Percentiles rank a stretch among this genome's conserved stretches.
Conservation (phyloP, 2,888 invertebrate genomes). For the Torymus auratus region DNA sequence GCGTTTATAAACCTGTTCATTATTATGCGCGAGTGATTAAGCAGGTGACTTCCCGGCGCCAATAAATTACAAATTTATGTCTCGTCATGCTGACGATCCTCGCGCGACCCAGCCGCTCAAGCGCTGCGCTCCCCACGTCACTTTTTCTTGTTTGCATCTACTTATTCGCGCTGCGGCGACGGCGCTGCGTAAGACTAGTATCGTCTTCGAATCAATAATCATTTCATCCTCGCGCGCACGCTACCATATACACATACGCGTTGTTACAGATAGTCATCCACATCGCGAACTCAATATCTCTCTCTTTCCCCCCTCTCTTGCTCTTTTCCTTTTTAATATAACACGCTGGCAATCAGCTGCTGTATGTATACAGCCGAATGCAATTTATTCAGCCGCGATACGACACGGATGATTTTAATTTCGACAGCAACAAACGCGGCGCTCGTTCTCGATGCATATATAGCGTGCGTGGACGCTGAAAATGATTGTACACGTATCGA, state of each 20-base stretch:
- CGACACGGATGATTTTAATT: constrained; percentile 43
- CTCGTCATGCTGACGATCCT: constrained; percentile 53
- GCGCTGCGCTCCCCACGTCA: background rate
- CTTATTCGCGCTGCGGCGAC: constrained; percentile 23
- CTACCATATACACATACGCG: constrained; percentile 7
- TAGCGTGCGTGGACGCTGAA: no score
- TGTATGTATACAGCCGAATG: constrained; percentile 3
- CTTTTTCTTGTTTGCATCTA: constrained; percentile 35
- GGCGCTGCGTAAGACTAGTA: constrained; percentile 53
- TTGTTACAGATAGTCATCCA: constrained; percentile 13
- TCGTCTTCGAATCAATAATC: constrained; percentile 43
- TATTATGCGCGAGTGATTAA: constrained; percentile 48
- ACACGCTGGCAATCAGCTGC: no score
- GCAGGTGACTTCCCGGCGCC: constrained; percentile 53
- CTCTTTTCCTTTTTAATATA: background rate
- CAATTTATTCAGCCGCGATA: constrained; percentile 33
- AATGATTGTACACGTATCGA: constrained; percentile 1
- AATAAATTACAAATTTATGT: constrained; percentile 54
- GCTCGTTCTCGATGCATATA: constrained; percentile 8
- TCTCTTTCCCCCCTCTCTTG: background rate
- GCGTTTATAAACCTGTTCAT: constrained; percentile 44
- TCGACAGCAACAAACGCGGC: constrained; percentile 2
- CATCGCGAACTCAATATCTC: constrained; percentile 16
- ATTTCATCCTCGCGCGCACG: constrained; percentile 5
- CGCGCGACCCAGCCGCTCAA: background rate